Conservation (phyloP, 2,797 vertebrate genomes). For the Spinibarbus caldwelli region DNA sequence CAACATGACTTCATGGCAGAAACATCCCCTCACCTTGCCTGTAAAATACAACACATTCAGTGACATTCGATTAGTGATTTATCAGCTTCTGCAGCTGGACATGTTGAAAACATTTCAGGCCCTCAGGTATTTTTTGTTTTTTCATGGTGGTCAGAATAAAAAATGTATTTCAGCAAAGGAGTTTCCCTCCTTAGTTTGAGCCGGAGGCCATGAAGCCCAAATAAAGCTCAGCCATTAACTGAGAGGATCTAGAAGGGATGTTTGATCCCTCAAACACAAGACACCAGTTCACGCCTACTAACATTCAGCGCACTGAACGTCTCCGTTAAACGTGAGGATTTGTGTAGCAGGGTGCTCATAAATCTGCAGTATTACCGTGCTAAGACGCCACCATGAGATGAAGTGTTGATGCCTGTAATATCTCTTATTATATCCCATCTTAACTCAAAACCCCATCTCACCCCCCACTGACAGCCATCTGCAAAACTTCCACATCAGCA, state of each 20-base stretch:
- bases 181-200: background rate
- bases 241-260: background rate
- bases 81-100: conserved; percentile 3
- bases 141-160: background rate
- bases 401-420: conserved; percentile 30
- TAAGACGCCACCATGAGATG: conserved; percentile 21
- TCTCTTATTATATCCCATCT: conserved; percentile 35
- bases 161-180: background rate
- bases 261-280: conserved; percentile 42
- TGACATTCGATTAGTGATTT: background rate
- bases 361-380: conserved; percentile 21
- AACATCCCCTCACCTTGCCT: background rate
- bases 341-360: conserved; percentile 23
- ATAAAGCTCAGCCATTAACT: conserved; percentile 8
- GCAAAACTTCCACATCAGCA: conserved; percentile 49
- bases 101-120: background rate
- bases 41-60: background rate
- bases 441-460: background rate
- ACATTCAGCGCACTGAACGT: background rate
- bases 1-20: background rate
- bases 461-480: conserved; percentile 42
- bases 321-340: conserved; percentile 3
- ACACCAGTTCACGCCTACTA: conserved; percentile 10
- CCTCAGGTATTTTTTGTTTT: background rate
- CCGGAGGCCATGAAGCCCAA: background rate